These are phyloP conservation scores for Zaprionus africanus DNA, from an alignment of 1,140 invertebrate species.

Conservation along the genomic window DNA sequence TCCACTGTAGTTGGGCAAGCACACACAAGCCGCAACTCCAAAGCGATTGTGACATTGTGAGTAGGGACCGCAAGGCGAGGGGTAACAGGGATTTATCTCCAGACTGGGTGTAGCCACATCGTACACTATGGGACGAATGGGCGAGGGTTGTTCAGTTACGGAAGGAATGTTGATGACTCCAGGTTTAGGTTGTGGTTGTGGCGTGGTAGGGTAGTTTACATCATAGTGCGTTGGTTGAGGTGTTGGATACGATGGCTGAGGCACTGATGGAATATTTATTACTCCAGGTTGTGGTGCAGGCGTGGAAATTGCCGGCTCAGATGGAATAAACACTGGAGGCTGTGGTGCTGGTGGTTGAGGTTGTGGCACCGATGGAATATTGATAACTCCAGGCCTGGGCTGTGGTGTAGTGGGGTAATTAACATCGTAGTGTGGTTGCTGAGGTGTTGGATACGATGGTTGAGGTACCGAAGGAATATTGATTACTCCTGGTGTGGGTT, in stretches of 20 bases:
- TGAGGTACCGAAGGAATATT: conserved; percentile 70
- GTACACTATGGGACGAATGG: conserved; percentile 76
- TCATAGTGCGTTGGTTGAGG: conserved; percentile 16
- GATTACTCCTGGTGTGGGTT: conserved; percentile 87
- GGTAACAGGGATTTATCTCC: conserved; percentile 86
- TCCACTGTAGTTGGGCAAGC: conserved; percentile 87
- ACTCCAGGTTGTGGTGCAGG: conserved; percentile 38
- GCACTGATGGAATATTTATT: conserved; percentile 49
- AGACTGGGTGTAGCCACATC: conserved; percentile 86
- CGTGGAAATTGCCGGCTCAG: neutral
- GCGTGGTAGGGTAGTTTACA: conserved; percentile 13
- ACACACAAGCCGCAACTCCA: conserved; percentile 87
- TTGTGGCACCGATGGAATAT: conserved; percentile 4
- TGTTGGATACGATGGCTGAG: conserved; percentile 26
- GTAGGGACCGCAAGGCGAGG: conserved; percentile 90
- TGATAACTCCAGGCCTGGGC: conserved; percentile 87
- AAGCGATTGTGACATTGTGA: conserved; percentile 87
- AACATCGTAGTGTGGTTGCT: conserved; percentile 1
- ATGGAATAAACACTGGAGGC: conserved; percentile 7
- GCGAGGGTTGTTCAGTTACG: conserved; percentile 11
- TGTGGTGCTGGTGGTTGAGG: conserved; percentile 11
- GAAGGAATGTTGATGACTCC: conserved; percentile 85
- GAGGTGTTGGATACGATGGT: conserved; percentile 24
- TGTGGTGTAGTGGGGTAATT: conserved; percentile 12
- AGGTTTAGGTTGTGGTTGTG: conserved; percentile 83